A percentile compares a stretch with the other conserved stretches of the same genome.
Conservation (phyloP, 2,797 vertebrate genomes). For the Chelidonichthys spinosus region DNA sequence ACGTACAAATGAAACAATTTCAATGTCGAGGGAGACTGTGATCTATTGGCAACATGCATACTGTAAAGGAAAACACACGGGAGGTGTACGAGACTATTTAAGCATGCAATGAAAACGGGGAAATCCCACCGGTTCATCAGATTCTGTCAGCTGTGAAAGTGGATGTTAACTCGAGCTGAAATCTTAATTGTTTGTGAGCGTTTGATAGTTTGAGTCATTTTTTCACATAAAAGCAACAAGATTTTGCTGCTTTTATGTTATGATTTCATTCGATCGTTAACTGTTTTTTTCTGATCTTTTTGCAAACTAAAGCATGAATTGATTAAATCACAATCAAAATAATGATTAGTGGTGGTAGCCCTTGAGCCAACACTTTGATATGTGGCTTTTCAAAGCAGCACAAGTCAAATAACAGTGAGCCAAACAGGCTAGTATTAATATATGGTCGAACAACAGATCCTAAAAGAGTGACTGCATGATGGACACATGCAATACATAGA, state of each 20-base stretch:
- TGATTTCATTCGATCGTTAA: no score
- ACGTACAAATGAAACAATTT: background rate
- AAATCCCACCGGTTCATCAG: background rate
- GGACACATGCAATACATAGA: constrained; percentile 7
- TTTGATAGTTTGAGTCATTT: background rate
- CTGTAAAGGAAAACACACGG: background rate
- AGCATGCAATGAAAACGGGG: background rate
- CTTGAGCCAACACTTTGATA: background rate
- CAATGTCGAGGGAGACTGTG: background rate
- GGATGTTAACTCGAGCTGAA: background rate
- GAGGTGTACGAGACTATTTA: background rate
- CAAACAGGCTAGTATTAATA: background rate
- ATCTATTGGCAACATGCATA: background rate
- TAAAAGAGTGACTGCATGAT: constrained; percentile 15
- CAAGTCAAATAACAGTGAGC: background rate
- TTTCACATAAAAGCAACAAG: no score
- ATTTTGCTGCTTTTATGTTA: background rate
- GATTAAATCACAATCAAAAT: background rate
- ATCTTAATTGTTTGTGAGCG: background rate
- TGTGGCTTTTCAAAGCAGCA: constrained; percentile 10
- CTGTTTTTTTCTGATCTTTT: background rate
- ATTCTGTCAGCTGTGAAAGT: background rate
- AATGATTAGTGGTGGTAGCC: background rate
- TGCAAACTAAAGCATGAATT: no score
- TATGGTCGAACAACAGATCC: background rate